A percentile compares a stretch with the other conserved stretches of the same genome.
Evolutionary conservation across 2,888 invertebrate species (phyloP).

Genomic region (Holacanthella duospinosa): DNA sequence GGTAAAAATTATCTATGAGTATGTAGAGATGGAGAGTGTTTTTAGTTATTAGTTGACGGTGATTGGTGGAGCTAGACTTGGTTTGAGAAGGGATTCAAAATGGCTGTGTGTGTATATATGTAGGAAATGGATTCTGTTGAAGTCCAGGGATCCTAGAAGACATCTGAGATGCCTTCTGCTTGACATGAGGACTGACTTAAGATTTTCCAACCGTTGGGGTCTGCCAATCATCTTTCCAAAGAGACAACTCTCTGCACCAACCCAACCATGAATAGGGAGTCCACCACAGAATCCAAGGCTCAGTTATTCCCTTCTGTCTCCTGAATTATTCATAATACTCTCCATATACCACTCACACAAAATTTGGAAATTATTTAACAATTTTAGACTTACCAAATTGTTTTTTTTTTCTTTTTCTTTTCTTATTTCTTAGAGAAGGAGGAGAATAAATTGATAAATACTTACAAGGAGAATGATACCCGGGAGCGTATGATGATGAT

Average conservation of each 20-base stretch:
- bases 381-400: too few relatives aligned
- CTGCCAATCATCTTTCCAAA: constrained; percentile 29
- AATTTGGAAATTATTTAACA: too few relatives aligned
- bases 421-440: too few relatives aligned
- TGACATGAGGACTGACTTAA: background rate
- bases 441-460: too few relatives aligned
- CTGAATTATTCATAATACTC: background rate
- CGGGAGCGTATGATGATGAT: too few relatives aligned
- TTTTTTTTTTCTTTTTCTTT: too few relatives aligned
- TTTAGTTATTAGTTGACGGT: too few relatives aligned
- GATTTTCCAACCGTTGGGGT: constrained; percentile 9
- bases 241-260: constrained; percentile 24
- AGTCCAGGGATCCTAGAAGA: background rate
- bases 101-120: background rate
- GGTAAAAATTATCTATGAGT: too few relatives aligned
- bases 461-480: too few relatives aligned
- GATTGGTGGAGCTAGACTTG: background rate
- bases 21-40: too few relatives aligned
- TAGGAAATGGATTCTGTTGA: constrained; percentile 5
- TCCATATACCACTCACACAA: too few relatives aligned
- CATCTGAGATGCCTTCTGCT: background rate
- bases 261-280: constrained; percentile 18
- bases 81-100: background rate
- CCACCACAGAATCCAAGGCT: background rate
- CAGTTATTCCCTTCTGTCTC: background rate